Conservation (phyloP, 1,140 invertebrate genomes). For the Mercenaria mercenaria region DNA sequence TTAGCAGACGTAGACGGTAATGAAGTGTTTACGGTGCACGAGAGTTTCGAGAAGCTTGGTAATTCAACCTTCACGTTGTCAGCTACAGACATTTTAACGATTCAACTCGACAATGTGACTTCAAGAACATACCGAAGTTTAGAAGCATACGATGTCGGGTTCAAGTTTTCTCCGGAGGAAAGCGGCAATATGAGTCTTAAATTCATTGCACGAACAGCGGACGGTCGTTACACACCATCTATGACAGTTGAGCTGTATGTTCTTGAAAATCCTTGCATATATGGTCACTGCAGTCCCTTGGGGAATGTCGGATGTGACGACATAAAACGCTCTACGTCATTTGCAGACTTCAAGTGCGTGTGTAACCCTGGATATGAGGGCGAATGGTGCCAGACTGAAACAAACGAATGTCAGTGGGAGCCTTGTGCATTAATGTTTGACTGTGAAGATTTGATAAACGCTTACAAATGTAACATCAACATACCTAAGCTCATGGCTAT, state of each 20-base stretch:
- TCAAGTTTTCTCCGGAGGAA: background rate
- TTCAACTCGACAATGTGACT: slow-evolving; percentile 4
- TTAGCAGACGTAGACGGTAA: slow-evolving; percentile 41
- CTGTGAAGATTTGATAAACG: slow-evolving; percentile 53
- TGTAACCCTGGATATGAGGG: slow-evolving; percentile 63
- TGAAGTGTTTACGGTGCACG: background rate
- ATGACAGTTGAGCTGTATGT: slow-evolving; percentile 45
- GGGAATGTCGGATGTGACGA: slow-evolving; percentile 12
- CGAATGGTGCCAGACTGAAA: slow-evolving; percentile 55
- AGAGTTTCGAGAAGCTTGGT: background rate
- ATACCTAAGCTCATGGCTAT: slow-evolving; percentile 49
- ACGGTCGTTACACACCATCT: slow-evolving; percentile 4
- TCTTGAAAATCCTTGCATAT: slow-evolving; percentile 54
- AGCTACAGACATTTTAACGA: background rate
- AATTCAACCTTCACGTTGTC: background rate
- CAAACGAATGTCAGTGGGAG: slow-evolving; percentile 33
- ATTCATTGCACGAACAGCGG: background rate
- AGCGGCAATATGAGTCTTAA: slow-evolving; percentile 32
- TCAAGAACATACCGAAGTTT: background rate
- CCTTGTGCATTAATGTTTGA: slow-evolving; percentile 39
- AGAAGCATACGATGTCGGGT: background rate
- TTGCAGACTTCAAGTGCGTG: slow-evolving; percentile 45
- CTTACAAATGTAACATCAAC: slow-evolving; percentile 51
- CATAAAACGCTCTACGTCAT: slow-evolving; percentile 13
- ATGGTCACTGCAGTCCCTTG: slow-evolving; percentile 43